phyloP scores from a whole-genome alignment of 2,797 vertebrate species.

The Syndactyla subalaris region DNA sequence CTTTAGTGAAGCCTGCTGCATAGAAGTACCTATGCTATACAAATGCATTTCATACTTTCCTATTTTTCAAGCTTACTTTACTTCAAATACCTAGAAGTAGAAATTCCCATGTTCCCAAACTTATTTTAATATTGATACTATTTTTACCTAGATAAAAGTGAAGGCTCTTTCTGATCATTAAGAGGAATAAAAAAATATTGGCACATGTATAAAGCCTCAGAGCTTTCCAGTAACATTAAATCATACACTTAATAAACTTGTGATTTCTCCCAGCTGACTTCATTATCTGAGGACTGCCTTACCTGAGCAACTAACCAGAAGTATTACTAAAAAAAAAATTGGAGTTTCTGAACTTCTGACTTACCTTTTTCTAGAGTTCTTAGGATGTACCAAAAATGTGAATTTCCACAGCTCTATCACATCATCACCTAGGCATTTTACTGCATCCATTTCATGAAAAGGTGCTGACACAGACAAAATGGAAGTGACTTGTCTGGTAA shows the following conservation, averaged over 20 bases:
- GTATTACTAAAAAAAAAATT: background rate
- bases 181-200: background rate
- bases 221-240: constrained; percentile 18
- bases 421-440: background rate
- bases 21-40: background rate
- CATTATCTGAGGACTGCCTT: background rate
- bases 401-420: background rate
- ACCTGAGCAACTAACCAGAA: background rate
- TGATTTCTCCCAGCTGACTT: constrained; percentile 34
- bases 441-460: background rate
- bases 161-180: constrained; percentile 15
- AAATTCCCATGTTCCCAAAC: background rate
- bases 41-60: background rate
- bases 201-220: background rate
- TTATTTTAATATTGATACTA: constrained; percentile 23
- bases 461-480: background rate
- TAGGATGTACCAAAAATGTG: background rate
- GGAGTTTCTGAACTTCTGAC: background rate
- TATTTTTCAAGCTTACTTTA: background rate
- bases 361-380: background rate
- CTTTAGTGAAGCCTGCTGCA: background rate
- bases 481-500: background rate
- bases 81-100: background rate
- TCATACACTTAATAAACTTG: constrained; percentile 9
- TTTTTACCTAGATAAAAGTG: constrained; percentile 10